A percentile compares a stretch with the other conserved stretches of the same genome.
Conservation (phyloP, 2,888 invertebrate genomes). For the Colletes collaris region DNA sequence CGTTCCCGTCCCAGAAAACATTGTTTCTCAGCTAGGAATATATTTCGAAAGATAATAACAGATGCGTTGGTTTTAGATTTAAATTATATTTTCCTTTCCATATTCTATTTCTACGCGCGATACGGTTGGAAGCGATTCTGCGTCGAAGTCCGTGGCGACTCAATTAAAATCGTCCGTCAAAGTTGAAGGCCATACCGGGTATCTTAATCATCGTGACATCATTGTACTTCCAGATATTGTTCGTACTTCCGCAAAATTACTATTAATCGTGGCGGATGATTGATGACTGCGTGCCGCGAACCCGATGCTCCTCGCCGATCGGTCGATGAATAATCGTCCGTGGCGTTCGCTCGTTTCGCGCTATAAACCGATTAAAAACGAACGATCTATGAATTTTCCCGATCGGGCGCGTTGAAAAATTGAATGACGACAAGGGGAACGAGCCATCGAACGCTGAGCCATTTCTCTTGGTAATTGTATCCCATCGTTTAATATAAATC, state of each 20-base stretch:
- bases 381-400: not conserved
- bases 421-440: not conserved
- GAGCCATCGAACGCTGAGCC: too few species aligned
- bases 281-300: conserved; percentile 60
- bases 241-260: conserved; percentile 66
- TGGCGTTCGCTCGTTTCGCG: conserved; percentile 9
- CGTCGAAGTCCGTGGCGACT: conserved; percentile 4
- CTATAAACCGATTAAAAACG: conserved; percentile 35
- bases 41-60: not conserved
- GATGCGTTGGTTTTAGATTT: too few species aligned
- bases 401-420: not conserved
- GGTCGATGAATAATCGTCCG: conserved; percentile 62
- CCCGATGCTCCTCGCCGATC: conserved; percentile 61
- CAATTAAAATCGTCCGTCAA: conserved; percentile 38
- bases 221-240: conserved; percentile 59
- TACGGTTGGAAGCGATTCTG: conserved; percentile 1
- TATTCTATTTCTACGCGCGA: too few species aligned
- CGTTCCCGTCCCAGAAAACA: conserved; percentile 12
- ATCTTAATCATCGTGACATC: conserved; percentile 67
- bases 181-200: conserved; percentile 29
- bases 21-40: conserved; percentile 7
- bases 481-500: too few species aligned
- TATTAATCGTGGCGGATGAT: conserved; percentile 64
- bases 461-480: too few species aligned
- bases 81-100: too few species aligned